Percentiles rank a stretch among this genome's conserved stretches.
phyloP scores from a whole-genome alignment of 2,113 vertebrate genomes.

The Tor tambroides region DNA sequence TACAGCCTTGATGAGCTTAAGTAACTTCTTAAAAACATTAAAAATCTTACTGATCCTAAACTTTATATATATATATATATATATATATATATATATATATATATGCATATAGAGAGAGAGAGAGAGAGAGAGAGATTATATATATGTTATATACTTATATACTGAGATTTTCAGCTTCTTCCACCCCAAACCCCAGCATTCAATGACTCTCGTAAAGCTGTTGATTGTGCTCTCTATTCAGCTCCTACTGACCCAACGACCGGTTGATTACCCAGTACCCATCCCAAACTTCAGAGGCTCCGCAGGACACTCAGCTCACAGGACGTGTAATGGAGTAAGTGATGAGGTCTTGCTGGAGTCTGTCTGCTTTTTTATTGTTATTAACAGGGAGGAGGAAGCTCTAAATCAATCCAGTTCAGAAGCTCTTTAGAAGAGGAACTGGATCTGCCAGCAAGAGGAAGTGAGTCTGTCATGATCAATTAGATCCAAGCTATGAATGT shows the following conservation, averaged over 20 bases:
- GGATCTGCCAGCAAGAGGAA: constrained; percentile 70
- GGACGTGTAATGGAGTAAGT: constrained; percentile 63
- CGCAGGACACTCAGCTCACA: constrained; percentile 71
- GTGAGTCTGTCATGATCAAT: constrained; percentile 73
- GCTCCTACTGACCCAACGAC: constrained; percentile 12
- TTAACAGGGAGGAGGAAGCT: constrained; percentile 70
- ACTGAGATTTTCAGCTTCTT: not conserved
- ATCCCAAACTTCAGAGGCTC: constrained; percentile 61
- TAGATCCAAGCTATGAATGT: constrained; percentile 54
- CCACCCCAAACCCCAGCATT: not conserved
- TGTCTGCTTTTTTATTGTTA: constrained; percentile 63
- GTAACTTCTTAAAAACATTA: no score
- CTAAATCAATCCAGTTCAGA: constrained; percentile 73
- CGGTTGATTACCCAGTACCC: constrained; percentile 59
- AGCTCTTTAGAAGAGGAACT: constrained; percentile 64
- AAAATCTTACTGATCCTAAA: no score
- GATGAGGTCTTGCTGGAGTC: constrained; percentile 63
- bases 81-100: no score
- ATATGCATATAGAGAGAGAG: no score
- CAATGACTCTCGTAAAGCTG: not conserved
- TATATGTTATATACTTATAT: no score
- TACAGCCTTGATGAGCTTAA: no score
- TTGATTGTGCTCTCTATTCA: not conserved
- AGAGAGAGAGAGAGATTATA: no score
- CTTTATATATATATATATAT: no score